Evolutionary conservation across 2,888 invertebrate genomes (phyloP).

Genomic region (Seira sanloemensis): DNA sequence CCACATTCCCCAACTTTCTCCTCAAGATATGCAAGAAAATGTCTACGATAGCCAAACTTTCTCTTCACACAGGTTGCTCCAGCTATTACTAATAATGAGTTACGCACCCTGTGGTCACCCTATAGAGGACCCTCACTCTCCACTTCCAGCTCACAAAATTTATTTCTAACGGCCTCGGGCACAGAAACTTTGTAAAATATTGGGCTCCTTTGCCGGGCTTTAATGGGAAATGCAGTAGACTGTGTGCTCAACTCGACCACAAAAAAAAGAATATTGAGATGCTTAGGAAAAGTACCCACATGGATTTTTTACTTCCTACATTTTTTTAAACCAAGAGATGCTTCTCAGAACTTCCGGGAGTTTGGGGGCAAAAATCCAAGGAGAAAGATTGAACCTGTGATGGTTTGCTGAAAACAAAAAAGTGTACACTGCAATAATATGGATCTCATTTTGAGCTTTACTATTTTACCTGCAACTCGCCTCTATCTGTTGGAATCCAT

Average conservation of each 20-base stretch:
- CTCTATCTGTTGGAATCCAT: too few relatives aligned
- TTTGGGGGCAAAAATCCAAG: too few relatives aligned
- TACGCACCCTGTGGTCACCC: slow-evolving; percentile 65
- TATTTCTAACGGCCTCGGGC: slow-evolving; percentile 60
- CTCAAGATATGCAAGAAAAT: too few relatives aligned
- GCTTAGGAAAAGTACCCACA: not conserved
- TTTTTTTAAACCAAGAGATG: not conserved
- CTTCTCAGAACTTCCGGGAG: not conserved
- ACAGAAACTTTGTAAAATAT: slow-evolving; percentile 65
- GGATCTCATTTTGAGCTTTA: too few relatives aligned
- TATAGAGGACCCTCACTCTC: slow-evolving; percentile 22
- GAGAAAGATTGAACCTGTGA: too few relatives aligned
- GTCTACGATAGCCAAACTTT: too few relatives aligned
- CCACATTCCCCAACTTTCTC: too few relatives aligned
- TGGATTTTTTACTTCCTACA: too few relatives aligned
- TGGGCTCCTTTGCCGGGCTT: slow-evolving; percentile 47
- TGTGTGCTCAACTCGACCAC: not conserved
- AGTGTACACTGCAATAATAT: too few relatives aligned
- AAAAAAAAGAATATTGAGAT: not conserved
- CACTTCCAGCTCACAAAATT: slow-evolving; percentile 45
- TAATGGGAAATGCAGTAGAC: slow-evolving; percentile 7
- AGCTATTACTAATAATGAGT: slow-evolving; percentile 64
- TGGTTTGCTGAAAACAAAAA: too few relatives aligned
- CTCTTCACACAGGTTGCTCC: too few relatives aligned
- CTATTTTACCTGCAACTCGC: too few relatives aligned